Evolutionary conservation across 2,113 vertebrate genomes (phyloP).

Genomic region (Setophaga coronata): DNA sequence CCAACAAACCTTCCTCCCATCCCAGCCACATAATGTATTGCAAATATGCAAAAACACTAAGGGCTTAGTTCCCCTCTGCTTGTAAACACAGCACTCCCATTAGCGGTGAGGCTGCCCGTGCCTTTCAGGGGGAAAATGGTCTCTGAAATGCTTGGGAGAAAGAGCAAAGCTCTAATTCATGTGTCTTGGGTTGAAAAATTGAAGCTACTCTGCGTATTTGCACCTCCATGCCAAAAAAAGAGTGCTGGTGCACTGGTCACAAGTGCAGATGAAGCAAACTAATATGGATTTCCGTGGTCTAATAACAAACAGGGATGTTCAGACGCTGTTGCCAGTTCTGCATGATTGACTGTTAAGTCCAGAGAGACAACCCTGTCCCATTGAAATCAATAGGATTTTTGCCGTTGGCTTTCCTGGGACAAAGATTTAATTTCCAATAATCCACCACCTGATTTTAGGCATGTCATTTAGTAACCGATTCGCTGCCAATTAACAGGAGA

Average conservation of each 20-base stretch:
- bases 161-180: conserved; percentile 40
- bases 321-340: conserved; percentile 24
- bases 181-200: conserved; percentile 53
- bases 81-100: conserved; percentile 40
- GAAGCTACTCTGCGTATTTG: conserved; percentile 28
- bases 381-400: conserved; percentile 57
- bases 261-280: conserved; percentile 47
- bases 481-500: not conserved
- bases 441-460: conserved; percentile 54
- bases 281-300: conserved; percentile 43
- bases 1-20: conserved; percentile 5
- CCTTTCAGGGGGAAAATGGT: conserved; percentile 44
- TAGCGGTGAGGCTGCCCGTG: conserved; percentile 16
- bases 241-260: not conserved
- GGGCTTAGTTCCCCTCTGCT: conserved; percentile 54
- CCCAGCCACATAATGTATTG: not conserved
- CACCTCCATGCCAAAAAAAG: not conserved
- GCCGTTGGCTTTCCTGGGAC: conserved; percentile 54
- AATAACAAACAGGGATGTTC: conserved; percentile 30
- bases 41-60: conserved; percentile 48
- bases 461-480: conserved; percentile 49
- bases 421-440: conserved; percentile 59
- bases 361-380: conserved; percentile 31
- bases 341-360: conserved; percentile 52
- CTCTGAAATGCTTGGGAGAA: conserved; percentile 45